A percentile compares a stretch with the other conserved stretches of the same genome.
Conservation (phyloP, 2,888 invertebrate species). For the Lasioglossum zephyrum region DNA sequence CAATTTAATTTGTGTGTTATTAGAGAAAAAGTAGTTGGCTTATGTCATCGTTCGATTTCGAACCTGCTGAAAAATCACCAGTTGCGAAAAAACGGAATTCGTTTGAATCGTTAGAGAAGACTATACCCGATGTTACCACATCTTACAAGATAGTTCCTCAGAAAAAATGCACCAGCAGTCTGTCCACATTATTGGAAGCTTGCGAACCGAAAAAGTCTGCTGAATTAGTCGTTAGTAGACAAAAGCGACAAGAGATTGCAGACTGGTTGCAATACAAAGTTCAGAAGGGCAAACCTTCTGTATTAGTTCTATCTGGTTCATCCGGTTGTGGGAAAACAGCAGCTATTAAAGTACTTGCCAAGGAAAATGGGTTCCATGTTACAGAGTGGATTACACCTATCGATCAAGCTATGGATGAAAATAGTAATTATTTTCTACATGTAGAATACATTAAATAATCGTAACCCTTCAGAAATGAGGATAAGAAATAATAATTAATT, state of each 20-base stretch:
- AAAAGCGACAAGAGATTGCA: slow-evolving; percentile 80
- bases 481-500: slow-evolving; percentile 15
- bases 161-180: slow-evolving; percentile 62
- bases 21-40: slow-evolving; percentile 67
- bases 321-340: slow-evolving; percentile 94
- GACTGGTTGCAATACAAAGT: slow-evolving; percentile 76
- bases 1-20: slow-evolving; percentile 7
- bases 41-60: slow-evolving; percentile 68
- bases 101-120: slow-evolving; percentile 5
- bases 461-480: background rate
- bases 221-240: slow-evolving; percentile 79
- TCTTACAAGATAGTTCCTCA: slow-evolving; percentile 30
- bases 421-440: slow-evolving; percentile 73
- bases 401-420: slow-evolving; percentile 88
- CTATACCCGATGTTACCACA: background rate
- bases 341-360: slow-evolving; percentile 88
- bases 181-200: slow-evolving; percentile 73
- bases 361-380: slow-evolving; percentile 87
- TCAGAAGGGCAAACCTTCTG: slow-evolving; percentile 68
- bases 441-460: slow-evolving; percentile 5
- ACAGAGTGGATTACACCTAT: slow-evolving; percentile 94
- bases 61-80: slow-evolving; percentile 35
- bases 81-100: slow-evolving; percentile 31
- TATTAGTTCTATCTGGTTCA: slow-evolving; percentile 91
- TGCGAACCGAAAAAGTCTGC: slow-evolving; percentile 76